Evolutionary conservation across 92 coral and sea anemone species (phyloP), one percentile per base, ranked within the genome.

Genomic region (Porites cylindrica): DNA sequence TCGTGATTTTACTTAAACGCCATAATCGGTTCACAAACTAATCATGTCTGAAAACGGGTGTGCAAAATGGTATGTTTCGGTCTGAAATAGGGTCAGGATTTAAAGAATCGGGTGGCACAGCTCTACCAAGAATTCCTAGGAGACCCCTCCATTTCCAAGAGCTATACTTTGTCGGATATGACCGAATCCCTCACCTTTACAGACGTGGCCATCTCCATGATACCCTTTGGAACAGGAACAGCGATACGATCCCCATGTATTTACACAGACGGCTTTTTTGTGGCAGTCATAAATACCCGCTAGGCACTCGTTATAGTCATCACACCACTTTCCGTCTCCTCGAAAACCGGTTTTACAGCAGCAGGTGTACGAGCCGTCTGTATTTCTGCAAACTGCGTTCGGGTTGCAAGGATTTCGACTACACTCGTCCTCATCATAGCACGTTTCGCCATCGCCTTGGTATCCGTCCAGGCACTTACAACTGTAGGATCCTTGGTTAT

Each of bases 401-500:
- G 18, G 1, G 14, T 81, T 20, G 56, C 75, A 67, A 17, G 65
- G 56, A 38, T 16, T 23, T 13, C 10, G 2, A 21, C 47, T 63
- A 61, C 66, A 82, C 50, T 81, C 76, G 77, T 54, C 1, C 29
- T 53, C 54, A 72, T 76, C 87, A 50, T 70, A 54, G 78, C 87
- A 83, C 7, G 8, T 19, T 23, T 52, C 17, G 16, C 80, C 80
- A 32, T 19, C 20, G 26, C 80, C 79, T 59, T 23, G 60, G 61
- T 72, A 72, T 54, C 87, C 87, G 10, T 66, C 38, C 52, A 6
- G 8, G 59, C 87, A 83, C n/a, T 26, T 2, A 26, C 88, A 84
- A 19, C 50, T 26, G 72, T 74, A 84, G 7, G 80, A 73, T 32
- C 79, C 88, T 59, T 51, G 88, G 61, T 29, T 74, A 72, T 84